Percentiles rank a stretch among this genome's conserved stretches.
phyloP scores from a whole-genome alignment of 2,888 invertebrate genomes.

The Terebella lapidaria region DNA sequence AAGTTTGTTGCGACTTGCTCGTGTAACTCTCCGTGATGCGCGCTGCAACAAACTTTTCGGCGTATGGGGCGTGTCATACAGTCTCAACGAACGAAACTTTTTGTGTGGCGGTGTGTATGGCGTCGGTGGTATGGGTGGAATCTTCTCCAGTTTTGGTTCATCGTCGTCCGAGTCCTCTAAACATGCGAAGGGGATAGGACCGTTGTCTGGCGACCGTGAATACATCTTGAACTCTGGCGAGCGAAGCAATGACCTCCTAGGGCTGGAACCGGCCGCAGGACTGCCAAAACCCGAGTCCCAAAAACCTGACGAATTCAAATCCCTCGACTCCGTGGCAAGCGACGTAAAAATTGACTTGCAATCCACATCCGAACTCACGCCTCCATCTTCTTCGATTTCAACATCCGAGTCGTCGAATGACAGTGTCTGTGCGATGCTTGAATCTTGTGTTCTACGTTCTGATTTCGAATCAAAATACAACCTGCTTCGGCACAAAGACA shows the following conservation, averaged over 20 bases:
- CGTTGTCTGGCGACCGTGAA: too few species aligned
- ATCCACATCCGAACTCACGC: neutral
- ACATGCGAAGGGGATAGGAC: conserved; percentile 14
- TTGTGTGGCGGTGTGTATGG: conserved; percentile 56
- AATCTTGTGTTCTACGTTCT: neutral
- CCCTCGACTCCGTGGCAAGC: too few species aligned
- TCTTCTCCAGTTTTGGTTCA: neutral
- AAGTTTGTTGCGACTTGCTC: conserved; percentile 14
- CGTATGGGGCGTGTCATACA: conserved; percentile 80
- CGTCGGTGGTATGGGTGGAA: conserved; percentile 4
- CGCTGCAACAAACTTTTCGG: conserved; percentile 77
- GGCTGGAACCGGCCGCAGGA: conserved; percentile 13
- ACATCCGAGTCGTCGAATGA: neutral
- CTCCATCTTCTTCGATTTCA: neutral
- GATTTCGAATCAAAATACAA: neutral
- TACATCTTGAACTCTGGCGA: conserved; percentile 4
- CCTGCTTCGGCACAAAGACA: neutral
- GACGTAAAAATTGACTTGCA: neutral
- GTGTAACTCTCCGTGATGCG: conserved; percentile 28
- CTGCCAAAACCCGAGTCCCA: conserved; percentile 19
- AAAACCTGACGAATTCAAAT: neutral
- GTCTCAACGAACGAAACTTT: conserved; percentile 57
- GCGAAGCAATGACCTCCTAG: conserved; percentile 1
- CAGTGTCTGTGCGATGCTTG: neutral
- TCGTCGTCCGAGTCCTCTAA: neutral